Percentiles rank a stretch among this genome's conserved stretches.
These are phyloP conservation scores for Leucopsar rothschildi DNA, from an alignment of 2,113 vertebrate species.

Conservation along the genomic window DNA sequence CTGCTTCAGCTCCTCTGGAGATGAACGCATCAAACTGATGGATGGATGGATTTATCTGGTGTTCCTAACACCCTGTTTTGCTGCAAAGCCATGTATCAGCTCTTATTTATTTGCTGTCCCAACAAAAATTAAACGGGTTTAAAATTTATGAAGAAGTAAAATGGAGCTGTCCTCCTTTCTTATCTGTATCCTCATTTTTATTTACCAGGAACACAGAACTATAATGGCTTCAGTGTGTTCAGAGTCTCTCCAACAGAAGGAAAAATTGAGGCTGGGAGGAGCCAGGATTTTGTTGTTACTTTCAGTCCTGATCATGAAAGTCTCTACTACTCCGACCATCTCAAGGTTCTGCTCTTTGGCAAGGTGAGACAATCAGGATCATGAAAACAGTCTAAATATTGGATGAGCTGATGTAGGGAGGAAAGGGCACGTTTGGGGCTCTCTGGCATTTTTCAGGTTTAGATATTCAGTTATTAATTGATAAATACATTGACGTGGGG, in stretches of 20 bases:
- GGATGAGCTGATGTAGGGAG: neutral
- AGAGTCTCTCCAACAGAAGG: slow-evolving; percentile 77
- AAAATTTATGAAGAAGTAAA: neutral
- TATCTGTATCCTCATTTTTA: neutral
- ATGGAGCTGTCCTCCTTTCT: accelerated
- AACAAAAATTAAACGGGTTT: neutral
- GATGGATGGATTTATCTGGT: neutral
- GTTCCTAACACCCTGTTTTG: neutral
- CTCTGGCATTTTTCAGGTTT: neutral
- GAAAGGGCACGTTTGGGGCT: neutral
- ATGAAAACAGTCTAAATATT: neutral
- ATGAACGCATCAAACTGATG: neutral
- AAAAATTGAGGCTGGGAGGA: slow-evolving; percentile 70
- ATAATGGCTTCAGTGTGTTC: slow-evolving; percentile 84
- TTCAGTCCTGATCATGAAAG: slow-evolving; percentile 91
- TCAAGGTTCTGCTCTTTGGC: slow-evolving; percentile 80
- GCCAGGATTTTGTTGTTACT: slow-evolving; percentile 78
- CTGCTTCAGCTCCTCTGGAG: neutral
- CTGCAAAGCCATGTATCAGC: neutral
- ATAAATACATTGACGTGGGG: no score
- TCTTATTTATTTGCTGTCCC: neutral
- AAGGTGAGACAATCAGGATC: slow-evolving; percentile 70
- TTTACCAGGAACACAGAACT: slow-evolving; percentile 83
- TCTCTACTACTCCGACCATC: slow-evolving; percentile 78
- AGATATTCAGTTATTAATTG: neutral